These are phyloP conservation scores for Metellina segmentata DNA, from an alignment of 2,888 invertebrate species.

Conservation along the genomic window DNA sequence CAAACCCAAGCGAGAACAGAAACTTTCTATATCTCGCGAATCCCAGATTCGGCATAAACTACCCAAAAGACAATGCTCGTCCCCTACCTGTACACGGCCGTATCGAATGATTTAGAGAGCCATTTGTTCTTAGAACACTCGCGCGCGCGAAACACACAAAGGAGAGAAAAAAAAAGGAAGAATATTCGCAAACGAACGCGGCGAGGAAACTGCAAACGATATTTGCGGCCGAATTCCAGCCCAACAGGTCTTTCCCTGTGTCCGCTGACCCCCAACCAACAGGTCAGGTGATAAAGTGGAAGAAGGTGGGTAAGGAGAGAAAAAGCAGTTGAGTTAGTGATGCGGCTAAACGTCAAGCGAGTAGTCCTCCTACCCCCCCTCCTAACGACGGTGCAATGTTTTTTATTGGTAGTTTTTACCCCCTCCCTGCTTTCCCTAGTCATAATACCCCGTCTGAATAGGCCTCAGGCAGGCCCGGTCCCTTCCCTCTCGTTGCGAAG, in stretches of 20 bases:
- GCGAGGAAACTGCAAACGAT: slow-evolving; percentile 23
- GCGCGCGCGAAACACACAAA: not conserved
- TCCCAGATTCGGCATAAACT: slow-evolving; percentile 2
- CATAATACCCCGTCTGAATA: slow-evolving; percentile 59
- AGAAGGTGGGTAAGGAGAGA: slow-evolving; percentile 18
- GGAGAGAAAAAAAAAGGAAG: slow-evolving; percentile 18
- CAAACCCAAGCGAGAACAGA: slow-evolving; percentile 15
- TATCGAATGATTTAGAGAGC: slow-evolving; percentile 72
- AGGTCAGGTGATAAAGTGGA: slow-evolving; percentile 69
- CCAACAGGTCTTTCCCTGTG: slow-evolving; percentile 74
- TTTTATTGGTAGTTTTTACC: slow-evolving; percentile 34
- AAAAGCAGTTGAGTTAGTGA: slow-evolving; percentile 62
- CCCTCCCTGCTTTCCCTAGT: slow-evolving; percentile 29
- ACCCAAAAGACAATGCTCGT: slow-evolving; percentile 51
- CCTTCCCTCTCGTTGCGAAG: slow-evolving; percentile 51
- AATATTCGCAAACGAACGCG: slow-evolving; percentile 12
- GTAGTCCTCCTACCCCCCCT: slow-evolving; percentile 43
- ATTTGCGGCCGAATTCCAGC: slow-evolving; percentile 74
- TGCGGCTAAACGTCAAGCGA: slow-evolving; percentile 71
- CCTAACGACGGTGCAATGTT: not conserved
- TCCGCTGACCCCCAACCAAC: slow-evolving; percentile 70
- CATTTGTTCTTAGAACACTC: slow-evolving; percentile 64
- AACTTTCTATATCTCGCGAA: slow-evolving; percentile 25
- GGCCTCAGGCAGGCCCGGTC: slow-evolving; percentile 74
- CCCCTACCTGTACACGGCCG: slow-evolving; percentile 70